Evolutionary conservation across 1,140 invertebrate genomes (phyloP).

Genomic region (Geopemphigus sp.): DNA sequence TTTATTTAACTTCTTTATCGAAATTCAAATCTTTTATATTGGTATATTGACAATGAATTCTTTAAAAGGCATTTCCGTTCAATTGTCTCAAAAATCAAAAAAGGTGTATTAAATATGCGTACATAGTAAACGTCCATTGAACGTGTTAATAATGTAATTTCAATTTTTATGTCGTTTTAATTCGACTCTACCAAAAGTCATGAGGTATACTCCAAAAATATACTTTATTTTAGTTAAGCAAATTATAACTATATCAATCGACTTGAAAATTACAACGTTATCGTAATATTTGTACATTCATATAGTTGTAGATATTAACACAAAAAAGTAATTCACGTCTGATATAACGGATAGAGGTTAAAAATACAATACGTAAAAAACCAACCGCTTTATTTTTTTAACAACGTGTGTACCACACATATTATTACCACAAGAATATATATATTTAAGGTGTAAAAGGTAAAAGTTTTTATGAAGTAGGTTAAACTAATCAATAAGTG

Average conservation of each 20-base stretch:
- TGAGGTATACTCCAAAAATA: neutral
- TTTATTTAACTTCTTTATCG: conserved; percentile 11
- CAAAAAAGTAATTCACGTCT: no score
- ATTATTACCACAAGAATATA: no score
- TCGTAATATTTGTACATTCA: neutral
- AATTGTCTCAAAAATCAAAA: neutral
- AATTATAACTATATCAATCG: neutral
- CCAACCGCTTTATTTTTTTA: no score
- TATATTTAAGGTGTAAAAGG: no score
- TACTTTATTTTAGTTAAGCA: neutral
- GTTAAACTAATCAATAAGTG: no score
- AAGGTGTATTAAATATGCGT: neutral
- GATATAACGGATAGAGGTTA: no score
- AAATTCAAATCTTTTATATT: neutral
- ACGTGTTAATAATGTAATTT: neutral
- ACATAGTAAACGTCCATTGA: neutral
- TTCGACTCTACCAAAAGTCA: no score
- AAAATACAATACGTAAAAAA: no score
- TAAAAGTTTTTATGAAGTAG: no score
- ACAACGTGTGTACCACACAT: no score
- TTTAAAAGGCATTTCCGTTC: neutral
- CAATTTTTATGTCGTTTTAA: neutral
- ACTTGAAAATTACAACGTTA: neutral
- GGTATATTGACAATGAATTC: neutral
- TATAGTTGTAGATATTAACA: no score